Evolutionary conservation across 2,113 vertebrate genomes (phyloP).

Genomic region (Psammodynastes pulverulentus): DNA sequence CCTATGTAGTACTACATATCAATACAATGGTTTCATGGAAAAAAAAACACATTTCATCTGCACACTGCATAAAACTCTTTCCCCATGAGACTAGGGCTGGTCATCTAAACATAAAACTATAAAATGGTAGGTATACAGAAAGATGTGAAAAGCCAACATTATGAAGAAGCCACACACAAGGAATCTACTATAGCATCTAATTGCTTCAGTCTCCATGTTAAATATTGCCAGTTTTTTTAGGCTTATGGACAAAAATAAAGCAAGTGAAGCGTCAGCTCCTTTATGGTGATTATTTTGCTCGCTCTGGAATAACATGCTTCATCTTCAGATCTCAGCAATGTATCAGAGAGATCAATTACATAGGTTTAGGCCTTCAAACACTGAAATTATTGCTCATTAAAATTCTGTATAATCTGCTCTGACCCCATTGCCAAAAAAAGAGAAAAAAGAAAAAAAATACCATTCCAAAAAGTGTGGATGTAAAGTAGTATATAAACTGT

Average conservation of each 20-base stretch:
- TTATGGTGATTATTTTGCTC: not conserved
- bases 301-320: too few relatives aligned
- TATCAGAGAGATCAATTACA: too few relatives aligned
- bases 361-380: not conserved
- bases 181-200: not conserved
- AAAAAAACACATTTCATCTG: not conserved
- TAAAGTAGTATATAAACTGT: not conserved
- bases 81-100: not conserved
- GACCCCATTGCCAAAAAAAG: not conserved
- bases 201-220: not conserved
- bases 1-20: not conserved
- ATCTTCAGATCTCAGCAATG: not conserved
- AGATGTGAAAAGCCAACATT: not conserved
- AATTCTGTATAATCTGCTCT: not conserved
- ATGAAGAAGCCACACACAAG: not conserved
- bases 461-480: not conserved
- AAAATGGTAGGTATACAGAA: not conserved
- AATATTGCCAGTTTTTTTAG: not conserved
- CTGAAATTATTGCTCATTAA: not conserved
- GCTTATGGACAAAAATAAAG: not conserved
- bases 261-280: not conserved
- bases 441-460: accelerated
- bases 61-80: not conserved
- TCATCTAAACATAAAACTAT: not conserved
- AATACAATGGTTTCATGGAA: too few relatives aligned